Conservation (phyloP, 2,113 vertebrate species). For the Periophthalmus modestus region DNA sequence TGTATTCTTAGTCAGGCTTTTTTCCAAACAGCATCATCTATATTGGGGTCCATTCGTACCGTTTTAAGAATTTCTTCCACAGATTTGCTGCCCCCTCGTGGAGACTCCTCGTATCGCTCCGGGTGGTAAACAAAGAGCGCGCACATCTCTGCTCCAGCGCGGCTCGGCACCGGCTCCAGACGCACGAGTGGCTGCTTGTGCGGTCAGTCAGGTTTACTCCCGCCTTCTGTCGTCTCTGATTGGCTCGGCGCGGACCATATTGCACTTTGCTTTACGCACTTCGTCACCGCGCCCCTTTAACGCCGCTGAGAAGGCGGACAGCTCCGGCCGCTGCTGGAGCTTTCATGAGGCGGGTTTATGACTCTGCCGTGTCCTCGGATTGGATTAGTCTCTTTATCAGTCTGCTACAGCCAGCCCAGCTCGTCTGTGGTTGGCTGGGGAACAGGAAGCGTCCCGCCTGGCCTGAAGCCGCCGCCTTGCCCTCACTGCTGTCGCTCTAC, state of each 20-base stretch:
- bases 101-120: slow-evolving; percentile 17
- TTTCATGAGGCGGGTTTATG: slow-evolving; percentile 63
- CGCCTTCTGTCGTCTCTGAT: slow-evolving; percentile 19
- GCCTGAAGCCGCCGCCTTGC: slow-evolving; percentile 64
- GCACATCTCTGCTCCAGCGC: slow-evolving; percentile 55
- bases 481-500: slow-evolving; percentile 61
- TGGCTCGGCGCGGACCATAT: slow-evolving; percentile 35
- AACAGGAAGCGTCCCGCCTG: slow-evolving; percentile 46
- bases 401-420: slow-evolving; percentile 3
- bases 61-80: neutral
- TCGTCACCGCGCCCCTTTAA: slow-evolving; percentile 37
- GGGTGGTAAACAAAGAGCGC: slow-evolving; percentile 76
- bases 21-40: neutral
- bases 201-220: slow-evolving; percentile 26
- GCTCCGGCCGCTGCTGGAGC: slow-evolving; percentile 1
- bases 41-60: neutral
- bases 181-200: slow-evolving; percentile 28
- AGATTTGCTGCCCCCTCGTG: neutral
- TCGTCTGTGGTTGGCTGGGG: slow-evolving; percentile 54
- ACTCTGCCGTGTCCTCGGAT: slow-evolving; percentile 42
- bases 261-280: slow-evolving; percentile 15
- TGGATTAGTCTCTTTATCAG: slow-evolving; percentile 38
- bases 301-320: slow-evolving; percentile 63
- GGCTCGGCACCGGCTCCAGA: slow-evolving; percentile 72
- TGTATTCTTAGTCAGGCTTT: no score